Base-by-base conservation (phyloP, 2,888 invertebrate species). In the Poecilus cupreus region DNA sequence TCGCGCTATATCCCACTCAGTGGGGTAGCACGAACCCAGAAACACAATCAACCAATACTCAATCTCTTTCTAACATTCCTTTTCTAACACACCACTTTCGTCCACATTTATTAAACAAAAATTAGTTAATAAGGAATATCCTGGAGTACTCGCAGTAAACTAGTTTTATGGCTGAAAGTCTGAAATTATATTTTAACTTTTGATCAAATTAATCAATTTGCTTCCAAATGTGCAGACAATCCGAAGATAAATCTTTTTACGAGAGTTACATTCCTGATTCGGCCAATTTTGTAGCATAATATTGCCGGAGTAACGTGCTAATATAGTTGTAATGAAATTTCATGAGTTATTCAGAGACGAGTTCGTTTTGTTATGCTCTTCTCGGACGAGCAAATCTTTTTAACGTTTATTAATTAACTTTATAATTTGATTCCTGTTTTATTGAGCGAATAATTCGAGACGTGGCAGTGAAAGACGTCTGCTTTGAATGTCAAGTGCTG, bases 351-450 rank as follows among this genome's bases (percentile, higher is more conserved):
- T 68, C 64, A 37, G 37, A 18, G 8, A 4, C 3, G 6, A 13
- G n/a, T 5, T 16, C 68, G 68, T 72, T 46, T 22, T 72, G 46
- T 64, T 32, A 18, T 64, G 18, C 11, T 32, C 32, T n/a, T 68
- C 46, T 68, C 46, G 22, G 43, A 72, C 22, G 46, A 24, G 46
- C 20, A 72, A 72, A 72, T 46, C 75, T 75, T 54, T 51, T 26
- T 75, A 54, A 54, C 60, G 60, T 77, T 60, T 77, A 77, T 77
- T 77, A 77, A 77, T 77, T 77, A 77, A 77, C 77, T 57, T 77
- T 77, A 37, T 77, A 77, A 77, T 77, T 77, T 77, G 49, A 60
- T 77, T 77, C 77, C 22, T 77, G 60, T 60, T 77, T 43, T 77
- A 77, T 77, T 77, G 60, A 64, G 77, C 77, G 75, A 72, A 11